Conservation (phyloP, 2,888 invertebrate species). For the Masnerella sp. region DNA sequence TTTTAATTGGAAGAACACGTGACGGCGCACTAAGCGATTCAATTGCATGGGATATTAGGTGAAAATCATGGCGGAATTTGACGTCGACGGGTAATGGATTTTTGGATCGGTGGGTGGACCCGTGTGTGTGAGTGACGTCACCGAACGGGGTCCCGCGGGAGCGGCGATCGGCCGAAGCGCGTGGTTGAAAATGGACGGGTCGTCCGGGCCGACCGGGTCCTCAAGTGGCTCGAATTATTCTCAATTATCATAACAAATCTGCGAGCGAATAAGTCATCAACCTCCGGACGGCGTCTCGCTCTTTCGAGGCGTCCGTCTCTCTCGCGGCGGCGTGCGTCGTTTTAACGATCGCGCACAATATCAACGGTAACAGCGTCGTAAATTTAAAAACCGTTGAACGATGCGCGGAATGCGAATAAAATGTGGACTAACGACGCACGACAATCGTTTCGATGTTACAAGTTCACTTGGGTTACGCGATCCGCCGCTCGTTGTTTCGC, state of each 20-base stretch:
- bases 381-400: constrained; percentile 48
- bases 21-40: too few relatives aligned
- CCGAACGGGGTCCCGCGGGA: neutral
- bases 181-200: constrained; percentile 28
- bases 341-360: constrained; percentile 49
- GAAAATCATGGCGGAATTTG: too few relatives aligned
- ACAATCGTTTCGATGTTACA: constrained; percentile 50
- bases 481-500: constrained; percentile 40
- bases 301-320: neutral
- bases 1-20: too few relatives aligned
- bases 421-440: constrained; percentile 50
- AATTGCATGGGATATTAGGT: too few relatives aligned
- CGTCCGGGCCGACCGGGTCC: constrained; percentile 32
- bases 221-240: constrained; percentile 48
- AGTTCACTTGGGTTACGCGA: constrained; percentile 53
- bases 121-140: too few relatives aligned
- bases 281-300: constrained; percentile 23
- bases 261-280: constrained; percentile 50
- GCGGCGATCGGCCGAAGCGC: constrained; percentile 23
- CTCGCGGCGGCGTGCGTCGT: constrained; percentile 33
- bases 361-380: constrained; percentile 50
- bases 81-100: too few relatives aligned
- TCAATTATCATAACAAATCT: constrained; percentile 51
- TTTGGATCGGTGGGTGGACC: too few relatives aligned
- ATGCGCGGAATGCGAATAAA: constrained; percentile 55